Conservation (phyloP, 1,140 invertebrate species). For the Antheraea pernyi region DNA sequence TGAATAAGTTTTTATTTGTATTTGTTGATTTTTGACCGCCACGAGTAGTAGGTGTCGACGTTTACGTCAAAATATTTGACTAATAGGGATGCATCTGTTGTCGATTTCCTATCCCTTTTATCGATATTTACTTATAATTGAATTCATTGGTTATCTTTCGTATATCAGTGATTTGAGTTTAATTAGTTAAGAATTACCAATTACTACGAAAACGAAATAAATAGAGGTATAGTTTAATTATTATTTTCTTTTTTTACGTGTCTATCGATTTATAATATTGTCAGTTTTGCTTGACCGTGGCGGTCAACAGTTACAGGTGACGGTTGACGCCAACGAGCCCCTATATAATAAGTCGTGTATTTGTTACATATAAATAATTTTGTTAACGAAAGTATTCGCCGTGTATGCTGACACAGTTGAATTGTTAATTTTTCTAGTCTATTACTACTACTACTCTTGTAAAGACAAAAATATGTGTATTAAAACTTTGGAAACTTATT, state of each 20-base stretch:
- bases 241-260: no score
- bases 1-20: constrained; percentile 56
- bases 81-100: not conserved
- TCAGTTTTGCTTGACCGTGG: not conserved
- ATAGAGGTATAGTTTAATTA: no score
- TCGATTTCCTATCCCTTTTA: not conserved
- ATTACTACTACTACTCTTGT: constrained; percentile 66
- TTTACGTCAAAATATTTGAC: no score
- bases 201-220: no score
- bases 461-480: constrained; percentile 66
- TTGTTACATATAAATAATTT: constrained; percentile 40
- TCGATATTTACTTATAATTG: not conserved
- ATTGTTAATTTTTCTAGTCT: constrained; percentile 66
- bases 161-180: no score
- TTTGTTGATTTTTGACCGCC: not conserved
- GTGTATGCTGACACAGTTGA: constrained; percentile 55
- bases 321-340: constrained; percentile 42
- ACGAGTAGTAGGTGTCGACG: not conserved
- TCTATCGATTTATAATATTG: not conserved
- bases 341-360: constrained; percentile 31
- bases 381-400: constrained; percentile 37
- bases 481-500: constrained; percentile 57
- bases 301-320: constrained; percentile 36
- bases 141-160: not conserved
- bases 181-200: no score